Conservation (phyloP, 2,888 invertebrate genomes). For the Polydrusus cervinus region DNA sequence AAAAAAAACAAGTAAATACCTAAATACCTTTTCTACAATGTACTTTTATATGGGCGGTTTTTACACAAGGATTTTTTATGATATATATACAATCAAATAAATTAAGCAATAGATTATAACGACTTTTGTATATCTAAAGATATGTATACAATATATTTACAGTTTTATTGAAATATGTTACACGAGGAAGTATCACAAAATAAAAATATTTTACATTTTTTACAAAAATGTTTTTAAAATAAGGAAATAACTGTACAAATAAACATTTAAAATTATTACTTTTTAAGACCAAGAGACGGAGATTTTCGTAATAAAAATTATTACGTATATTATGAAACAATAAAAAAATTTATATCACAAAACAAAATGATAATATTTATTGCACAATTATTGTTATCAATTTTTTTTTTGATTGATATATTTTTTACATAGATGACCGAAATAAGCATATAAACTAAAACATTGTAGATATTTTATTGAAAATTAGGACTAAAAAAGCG, state of each 20-base stretch:
- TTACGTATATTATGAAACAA: neutral
- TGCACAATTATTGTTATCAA: slow-evolving; percentile 42
- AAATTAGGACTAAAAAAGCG: neutral
- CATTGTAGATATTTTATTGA: neutral
- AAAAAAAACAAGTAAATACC: no score
- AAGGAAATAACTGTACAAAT: slow-evolving; percentile 3
- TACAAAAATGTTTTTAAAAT: slow-evolving; percentile 13
- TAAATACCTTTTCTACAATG: slow-evolving; percentile 1
- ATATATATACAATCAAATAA: slow-evolving; percentile 36
- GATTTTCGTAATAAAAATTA: slow-evolving; percentile 1
- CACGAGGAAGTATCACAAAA: slow-evolving; percentile 47
- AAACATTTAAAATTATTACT: neutral
- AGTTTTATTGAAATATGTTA: slow-evolving; percentile 33
- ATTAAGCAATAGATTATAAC: slow-evolving; percentile 22
- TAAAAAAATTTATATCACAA: slow-evolving; percentile 29
- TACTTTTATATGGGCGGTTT: slow-evolving; percentile 30
- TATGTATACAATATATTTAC: slow-evolving; percentile 46
- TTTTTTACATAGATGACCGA: slow-evolving; percentile 5
- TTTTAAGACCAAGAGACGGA: neutral
- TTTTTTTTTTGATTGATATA: slow-evolving; percentile 24
- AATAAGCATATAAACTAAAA: neutral
- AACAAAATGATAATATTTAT: slow-evolving; percentile 30
- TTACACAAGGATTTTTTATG: slow-evolving; percentile 35
- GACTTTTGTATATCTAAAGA: slow-evolving; percentile 26
- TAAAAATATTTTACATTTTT: slow-evolving; percentile 33